Evolutionary conservation across 2,888 invertebrate genomes (phyloP).

Genomic region (Pachliopta kotzebuea): DNA sequence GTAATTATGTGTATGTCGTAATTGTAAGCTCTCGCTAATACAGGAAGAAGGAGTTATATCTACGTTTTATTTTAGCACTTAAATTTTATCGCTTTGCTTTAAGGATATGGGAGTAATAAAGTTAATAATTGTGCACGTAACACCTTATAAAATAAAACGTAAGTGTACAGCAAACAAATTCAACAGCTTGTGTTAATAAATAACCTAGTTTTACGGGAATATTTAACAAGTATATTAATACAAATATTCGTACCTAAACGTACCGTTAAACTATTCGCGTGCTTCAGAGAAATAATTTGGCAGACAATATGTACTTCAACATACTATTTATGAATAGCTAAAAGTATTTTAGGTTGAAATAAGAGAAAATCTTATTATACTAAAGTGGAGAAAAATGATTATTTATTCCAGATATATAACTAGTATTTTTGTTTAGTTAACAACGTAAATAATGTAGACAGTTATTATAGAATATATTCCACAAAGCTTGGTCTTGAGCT

Average conservation of each 20-base stretch:
- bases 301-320: not conserved
- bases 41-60: slow-evolving; percentile 7
- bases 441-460: too few relatives aligned
- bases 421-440: too few relatives aligned
- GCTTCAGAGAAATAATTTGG: not conserved
- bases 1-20: not conserved
- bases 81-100: slow-evolving; percentile 27
- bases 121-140: slow-evolving; percentile 27
- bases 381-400: too few relatives aligned
- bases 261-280: not conserved
- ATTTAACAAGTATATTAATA: slow-evolving; percentile 26
- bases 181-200: slow-evolving; percentile 28
- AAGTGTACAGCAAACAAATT: slow-evolving; percentile 24
- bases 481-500: too few relatives aligned
- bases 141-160: slow-evolving; percentile 28
- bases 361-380: too few relatives aligned
- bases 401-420: too few relatives aligned
- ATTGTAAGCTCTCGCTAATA: slow-evolving; percentile 12
- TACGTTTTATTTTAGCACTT: slow-evolving; percentile 22
- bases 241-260: not conserved
- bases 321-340: too few relatives aligned
- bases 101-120: slow-evolving; percentile 25
- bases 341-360: too few relatives aligned
- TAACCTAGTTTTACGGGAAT: slow-evolving; percentile 21
- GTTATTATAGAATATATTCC: too few relatives aligned